Percentiles rank a stretch among this genome's conserved stretches.
phyloP scores from a whole-genome alignment of 1,140 invertebrate genomes.

The Parasteatoda tepidariorum region DNA sequence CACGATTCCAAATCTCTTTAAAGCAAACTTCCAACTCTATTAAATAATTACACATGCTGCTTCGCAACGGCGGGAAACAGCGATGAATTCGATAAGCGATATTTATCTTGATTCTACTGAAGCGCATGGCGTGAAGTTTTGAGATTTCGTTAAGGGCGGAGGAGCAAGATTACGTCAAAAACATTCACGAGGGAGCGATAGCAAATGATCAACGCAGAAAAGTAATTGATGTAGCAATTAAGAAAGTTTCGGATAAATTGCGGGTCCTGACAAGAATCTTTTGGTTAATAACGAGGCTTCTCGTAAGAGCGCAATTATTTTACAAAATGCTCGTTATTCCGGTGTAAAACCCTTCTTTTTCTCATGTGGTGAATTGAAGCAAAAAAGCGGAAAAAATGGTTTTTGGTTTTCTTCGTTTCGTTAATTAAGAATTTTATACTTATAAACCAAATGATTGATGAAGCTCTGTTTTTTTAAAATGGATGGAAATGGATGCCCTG shows the following conservation, averaged over 20 bases:
- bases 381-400: not conserved
- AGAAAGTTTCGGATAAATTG: not conserved
- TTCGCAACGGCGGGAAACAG: not conserved
- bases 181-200: not conserved
- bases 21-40: not conserved
- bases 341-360: not conserved
- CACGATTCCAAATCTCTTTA: too few species aligned
- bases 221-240: not conserved
- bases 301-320: not conserved
- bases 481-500: not conserved
- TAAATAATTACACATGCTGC: not conserved
- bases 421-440: not conserved
- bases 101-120: not conserved
- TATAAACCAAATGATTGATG: not conserved
- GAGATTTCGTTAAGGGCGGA: not conserved
- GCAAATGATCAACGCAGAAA: not conserved
- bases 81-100: not conserved
- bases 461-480: not conserved
- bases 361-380: not conserved
- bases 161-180: not conserved
- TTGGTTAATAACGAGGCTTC: not conserved
- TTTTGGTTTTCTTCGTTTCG: not conserved
- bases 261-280: not conserved
- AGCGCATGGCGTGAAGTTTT: not conserved
- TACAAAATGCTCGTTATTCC: not conserved